phyloP scores from a whole-genome alignment of 2,888 invertebrate species.

The Mimumesa dahlbomi region DNA sequence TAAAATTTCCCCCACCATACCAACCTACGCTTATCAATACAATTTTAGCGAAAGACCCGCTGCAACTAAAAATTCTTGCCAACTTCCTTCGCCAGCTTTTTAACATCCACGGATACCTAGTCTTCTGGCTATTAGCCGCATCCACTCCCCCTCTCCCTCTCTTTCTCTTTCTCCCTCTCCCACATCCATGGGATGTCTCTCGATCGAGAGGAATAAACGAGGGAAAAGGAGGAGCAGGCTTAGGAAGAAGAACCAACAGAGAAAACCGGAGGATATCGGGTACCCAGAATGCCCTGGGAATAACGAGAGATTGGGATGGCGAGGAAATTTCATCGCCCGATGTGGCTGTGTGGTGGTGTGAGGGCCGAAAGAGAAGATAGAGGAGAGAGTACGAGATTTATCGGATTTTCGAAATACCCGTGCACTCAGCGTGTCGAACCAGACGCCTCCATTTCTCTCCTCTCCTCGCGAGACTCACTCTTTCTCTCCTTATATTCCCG shows the following conservation, averaged over 20 bases:
- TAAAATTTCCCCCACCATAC: no score
- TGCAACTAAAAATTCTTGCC: no score
- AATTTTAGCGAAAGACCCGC: no score
- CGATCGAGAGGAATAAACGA: conserved; percentile 40
- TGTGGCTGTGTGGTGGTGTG: conserved; percentile 44
- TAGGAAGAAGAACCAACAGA: conserved; percentile 25
- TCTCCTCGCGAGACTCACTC: conserved; percentile 27
- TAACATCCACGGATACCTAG: no score
- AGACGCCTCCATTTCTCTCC: conserved; percentile 63
- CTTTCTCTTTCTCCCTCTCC: conserved; percentile 1
- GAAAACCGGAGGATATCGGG: conserved; percentile 59
- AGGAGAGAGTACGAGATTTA: conserved; percentile 57
- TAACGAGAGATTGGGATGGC: conserved; percentile 66
- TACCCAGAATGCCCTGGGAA: conserved; percentile 62
- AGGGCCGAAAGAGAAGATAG: conserved; percentile 3
- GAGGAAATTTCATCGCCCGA: conserved; percentile 66
- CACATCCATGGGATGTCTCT: no score
- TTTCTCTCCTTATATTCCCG: conserved; percentile 5
- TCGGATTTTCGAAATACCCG: conserved; percentile 67
- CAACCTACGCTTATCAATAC: no score
- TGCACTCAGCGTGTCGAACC: conserved; percentile 64
- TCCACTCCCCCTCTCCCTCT: conserved; percentile 7
- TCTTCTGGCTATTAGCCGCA: no score
- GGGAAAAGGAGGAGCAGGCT: conserved; percentile 1
- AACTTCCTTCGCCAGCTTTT: no score